Evolutionary conservation across 1,140 invertebrate genomes (phyloP), one percentile per base, ranked within the genome.

Genomic region (Odontomachus brunneus): DNA sequence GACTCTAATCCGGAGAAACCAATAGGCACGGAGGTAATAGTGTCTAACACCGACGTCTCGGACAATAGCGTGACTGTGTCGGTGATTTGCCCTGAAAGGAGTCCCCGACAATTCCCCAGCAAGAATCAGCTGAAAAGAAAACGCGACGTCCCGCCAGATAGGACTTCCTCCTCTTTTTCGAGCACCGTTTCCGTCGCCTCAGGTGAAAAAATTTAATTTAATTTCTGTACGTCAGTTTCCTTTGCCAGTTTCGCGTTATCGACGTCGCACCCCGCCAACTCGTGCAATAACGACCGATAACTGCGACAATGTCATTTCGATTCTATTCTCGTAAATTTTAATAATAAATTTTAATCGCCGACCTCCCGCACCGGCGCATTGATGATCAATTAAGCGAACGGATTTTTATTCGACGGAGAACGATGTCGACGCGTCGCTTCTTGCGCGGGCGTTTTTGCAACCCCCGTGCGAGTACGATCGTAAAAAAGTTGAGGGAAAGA

Each of bases 61-160:
- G 74, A 87, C 51, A 88, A 85, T 53, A 88, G 86, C 48, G 88
- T 89, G 15, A 89, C 84, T 9, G 88, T 89, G 19, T 89, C 88
- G 3, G 74, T 89, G 24, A 82, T 89, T 26, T 88, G 83, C 69
- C 86, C 88, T 0, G 88, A 89, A 22, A 67, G 51, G 29, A 80
- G n/a, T 62, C 24, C 14, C 49, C 51, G 49, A 11, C 24, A 57
- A 2, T 9, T 26, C 33, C 17, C 62, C 12, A 63, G 4, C 3
- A 69, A 3, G 22, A 80, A 48, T 62, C 67, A 17, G 12, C 15
- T 44, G 44, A 75, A 80, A 80, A 24, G 51, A 44, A 22, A 66
- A 49, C 24, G 44, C 15, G 69, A 24, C 4, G 12, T 15, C 57
- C 22, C 51, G 7, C 24, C 57, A 29, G 75, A 71, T 69, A 80